Evolutionary conservation across 2,888 invertebrate species (phyloP).

Genomic region (Eubasilissa splendida): DNA sequence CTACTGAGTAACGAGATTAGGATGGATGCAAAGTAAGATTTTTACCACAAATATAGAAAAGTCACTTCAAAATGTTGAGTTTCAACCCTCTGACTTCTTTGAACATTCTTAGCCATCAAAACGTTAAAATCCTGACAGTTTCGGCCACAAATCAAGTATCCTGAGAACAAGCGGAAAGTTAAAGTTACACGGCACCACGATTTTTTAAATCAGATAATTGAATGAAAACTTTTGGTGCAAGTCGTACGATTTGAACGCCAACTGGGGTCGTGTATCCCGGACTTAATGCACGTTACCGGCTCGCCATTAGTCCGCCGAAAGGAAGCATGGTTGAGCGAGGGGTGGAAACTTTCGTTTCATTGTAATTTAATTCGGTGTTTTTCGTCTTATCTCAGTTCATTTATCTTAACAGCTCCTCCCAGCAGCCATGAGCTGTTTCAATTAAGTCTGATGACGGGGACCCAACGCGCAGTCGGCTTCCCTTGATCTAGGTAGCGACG

Average conservation of each 20-base stretch:
- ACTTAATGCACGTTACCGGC: slow-evolving; percentile 28
- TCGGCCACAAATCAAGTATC: background rate
- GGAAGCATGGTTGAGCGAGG: slow-evolving; percentile 20
- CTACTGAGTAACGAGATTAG: too few relatives aligned
- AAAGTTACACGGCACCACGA: too few relatives aligned
- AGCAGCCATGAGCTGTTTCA: slow-evolving; percentile 49
- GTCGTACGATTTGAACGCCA: background rate
- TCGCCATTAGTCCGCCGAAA: slow-evolving; percentile 38
- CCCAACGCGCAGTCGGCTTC: slow-evolving; percentile 20
- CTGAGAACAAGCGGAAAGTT: background rate
- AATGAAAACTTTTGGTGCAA: background rate
- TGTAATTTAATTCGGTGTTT: slow-evolving; percentile 59
- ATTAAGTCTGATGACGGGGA: slow-evolving; percentile 51
- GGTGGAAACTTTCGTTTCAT: slow-evolving; percentile 57
- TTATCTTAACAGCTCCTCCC: slow-evolving; percentile 55
- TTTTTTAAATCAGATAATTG: background rate
- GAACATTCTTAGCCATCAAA: too few relatives aligned
- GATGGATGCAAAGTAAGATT: too few relatives aligned
- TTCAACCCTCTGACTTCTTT: too few relatives aligned
- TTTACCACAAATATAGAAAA: too few relatives aligned
- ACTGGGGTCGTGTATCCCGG: slow-evolving; percentile 3
- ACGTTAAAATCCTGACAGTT: background rate
- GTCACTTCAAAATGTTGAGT: too few relatives aligned
- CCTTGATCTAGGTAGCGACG: background rate
- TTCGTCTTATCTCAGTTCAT: slow-evolving; percentile 57